Percentiles rank a stretch among this genome's conserved stretches.
Evolutionary conservation across 2,797 vertebrate genomes (phyloP).

Genomic region (Pyrrhura leucotis): DNA sequence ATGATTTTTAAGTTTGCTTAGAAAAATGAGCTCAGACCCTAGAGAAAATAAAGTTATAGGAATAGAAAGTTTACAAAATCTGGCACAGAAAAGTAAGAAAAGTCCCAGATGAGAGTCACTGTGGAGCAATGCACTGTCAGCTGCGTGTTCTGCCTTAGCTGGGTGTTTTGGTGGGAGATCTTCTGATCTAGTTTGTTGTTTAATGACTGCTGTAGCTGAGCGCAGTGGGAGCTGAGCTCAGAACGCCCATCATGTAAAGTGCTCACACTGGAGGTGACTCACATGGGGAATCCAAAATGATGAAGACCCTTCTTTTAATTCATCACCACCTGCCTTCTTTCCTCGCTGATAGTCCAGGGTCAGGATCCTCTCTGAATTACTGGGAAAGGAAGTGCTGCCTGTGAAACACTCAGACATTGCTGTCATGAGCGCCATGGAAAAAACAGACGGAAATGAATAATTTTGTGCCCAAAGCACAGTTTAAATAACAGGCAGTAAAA

Average conservation of each 20-base stretch:
- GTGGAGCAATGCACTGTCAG: background rate
- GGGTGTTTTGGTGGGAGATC: background rate
- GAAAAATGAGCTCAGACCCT: background rate
- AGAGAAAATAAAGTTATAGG: background rate
- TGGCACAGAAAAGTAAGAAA: background rate
- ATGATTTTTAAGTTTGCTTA: background rate
- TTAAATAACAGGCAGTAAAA: slow-evolving; percentile 51
- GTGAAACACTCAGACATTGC: background rate
- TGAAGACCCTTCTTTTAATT: background rate
- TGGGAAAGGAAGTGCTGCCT: background rate
- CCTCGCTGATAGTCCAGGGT: background rate
- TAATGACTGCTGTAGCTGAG: background rate
- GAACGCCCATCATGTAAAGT: background rate
- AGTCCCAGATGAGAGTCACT: background rate
- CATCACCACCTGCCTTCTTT: background rate
- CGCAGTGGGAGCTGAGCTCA: background rate
- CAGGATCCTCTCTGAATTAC: background rate
- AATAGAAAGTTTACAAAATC: background rate
- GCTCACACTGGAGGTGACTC: background rate
- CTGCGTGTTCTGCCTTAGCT: background rate
- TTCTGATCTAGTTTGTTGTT: background rate
- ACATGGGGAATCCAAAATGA: background rate
- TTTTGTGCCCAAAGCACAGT: slow-evolving; percentile 33
- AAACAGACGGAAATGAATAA: slow-evolving; percentile 32
- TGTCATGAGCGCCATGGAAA: slow-evolving; percentile 24